These are phyloP conservation scores for Alaudala cheleensis DNA, from an alignment of 2,113 vertebrate genomes.

Conservation along the genomic window DNA sequence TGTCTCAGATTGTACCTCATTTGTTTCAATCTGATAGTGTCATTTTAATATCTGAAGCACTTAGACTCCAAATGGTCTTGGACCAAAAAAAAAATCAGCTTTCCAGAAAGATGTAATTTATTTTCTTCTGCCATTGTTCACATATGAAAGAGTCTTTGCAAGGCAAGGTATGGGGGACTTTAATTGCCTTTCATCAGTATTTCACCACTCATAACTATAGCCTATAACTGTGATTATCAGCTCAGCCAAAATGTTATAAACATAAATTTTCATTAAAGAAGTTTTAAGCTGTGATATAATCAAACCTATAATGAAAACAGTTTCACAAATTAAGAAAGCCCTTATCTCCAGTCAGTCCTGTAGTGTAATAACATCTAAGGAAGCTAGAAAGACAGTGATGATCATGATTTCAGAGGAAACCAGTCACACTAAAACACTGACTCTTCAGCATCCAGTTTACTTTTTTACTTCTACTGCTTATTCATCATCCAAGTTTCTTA, in stretches of 20 bases:
- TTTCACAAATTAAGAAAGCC: background rate
- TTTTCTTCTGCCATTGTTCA: background rate
- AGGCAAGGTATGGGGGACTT: background rate
- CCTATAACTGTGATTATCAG: background rate
- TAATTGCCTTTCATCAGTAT: background rate
- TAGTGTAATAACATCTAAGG: background rate
- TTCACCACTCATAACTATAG: background rate
- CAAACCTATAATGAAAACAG: background rate
- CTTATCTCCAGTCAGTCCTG: background rate
- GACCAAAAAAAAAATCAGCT: background rate
- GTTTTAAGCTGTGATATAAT: background rate
- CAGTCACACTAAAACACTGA: background rate
- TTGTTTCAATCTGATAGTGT: background rate
- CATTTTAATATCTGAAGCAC: background rate
- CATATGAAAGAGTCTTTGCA: background rate
- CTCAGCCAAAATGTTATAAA: background rate
- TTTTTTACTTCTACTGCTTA: background rate
- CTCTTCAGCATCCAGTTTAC: background rate
- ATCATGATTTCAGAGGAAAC: background rate
- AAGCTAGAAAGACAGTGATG: background rate
- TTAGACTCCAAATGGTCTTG: background rate
- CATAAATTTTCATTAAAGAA: background rate
- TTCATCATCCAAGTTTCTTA: background rate
- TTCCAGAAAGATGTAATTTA: background rate
- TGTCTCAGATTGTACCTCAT: background rate